Evolutionary conservation across 2,797 vertebrate species (phyloP).

Genomic region (Enteromius fasciolatus): DNA sequence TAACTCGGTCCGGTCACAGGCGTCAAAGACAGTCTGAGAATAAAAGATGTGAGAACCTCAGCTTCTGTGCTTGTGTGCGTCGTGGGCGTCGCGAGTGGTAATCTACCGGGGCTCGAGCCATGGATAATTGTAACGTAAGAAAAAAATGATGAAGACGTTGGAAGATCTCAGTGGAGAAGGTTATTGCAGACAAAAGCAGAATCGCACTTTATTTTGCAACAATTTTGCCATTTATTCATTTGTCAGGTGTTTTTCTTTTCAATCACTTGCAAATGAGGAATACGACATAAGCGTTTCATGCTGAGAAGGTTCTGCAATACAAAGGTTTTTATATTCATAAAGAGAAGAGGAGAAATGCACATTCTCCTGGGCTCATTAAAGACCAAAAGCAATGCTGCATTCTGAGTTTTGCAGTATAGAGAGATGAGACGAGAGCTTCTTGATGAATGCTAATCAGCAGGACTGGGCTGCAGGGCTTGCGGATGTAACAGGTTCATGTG

Average conservation of each 20-base stretch:
- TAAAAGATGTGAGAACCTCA: background rate
- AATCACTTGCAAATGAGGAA: background rate
- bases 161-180: background rate
- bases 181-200: background rate
- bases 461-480: background rate
- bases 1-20: background rate
- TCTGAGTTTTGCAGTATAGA: background rate
- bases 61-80: background rate
- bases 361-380: background rate
- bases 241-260: background rate
- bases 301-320: background rate
- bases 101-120: background rate
- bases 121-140: background rate
- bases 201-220: background rate
- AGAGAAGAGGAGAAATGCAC: background rate
- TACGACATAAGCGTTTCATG: background rate
- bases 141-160: background rate
- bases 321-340: background rate
- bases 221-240: background rate
- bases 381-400: background rate
- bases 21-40: background rate
- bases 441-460: background rate
- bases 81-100: background rate
- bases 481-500: background rate
- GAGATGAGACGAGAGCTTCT: background rate